These are phyloP conservation scores for Heterocephalus glaber DNA, from an alignment of 2,113 vertebrate species.

Conservation along the genomic window DNA sequence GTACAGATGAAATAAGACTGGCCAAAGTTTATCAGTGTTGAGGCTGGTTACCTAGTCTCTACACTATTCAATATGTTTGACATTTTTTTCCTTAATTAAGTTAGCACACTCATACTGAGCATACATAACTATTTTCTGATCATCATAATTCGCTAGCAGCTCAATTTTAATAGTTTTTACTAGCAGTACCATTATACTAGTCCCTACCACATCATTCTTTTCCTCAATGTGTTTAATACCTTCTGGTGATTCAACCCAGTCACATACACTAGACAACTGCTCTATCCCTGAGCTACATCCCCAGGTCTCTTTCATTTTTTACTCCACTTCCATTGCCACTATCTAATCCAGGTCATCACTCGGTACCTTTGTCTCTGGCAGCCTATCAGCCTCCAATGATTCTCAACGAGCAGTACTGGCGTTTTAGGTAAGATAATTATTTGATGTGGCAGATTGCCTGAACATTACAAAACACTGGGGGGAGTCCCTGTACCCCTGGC, in stretches of 20 bases:
- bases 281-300: neutral
- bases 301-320: neutral
- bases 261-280: neutral
- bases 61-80: neutral
- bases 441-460: neutral
- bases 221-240: neutral
- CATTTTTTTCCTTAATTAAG: conserved; percentile 7
- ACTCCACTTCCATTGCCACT: neutral
- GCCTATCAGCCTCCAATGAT: neutral
- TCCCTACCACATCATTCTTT: neutral
- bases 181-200: too few species aligned
- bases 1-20: neutral
- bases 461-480: neutral
- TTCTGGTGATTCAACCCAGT: neutral
- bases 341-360: neutral
- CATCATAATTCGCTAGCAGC: neutral
- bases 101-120: neutral
- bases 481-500: neutral
- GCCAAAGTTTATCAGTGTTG: neutral
- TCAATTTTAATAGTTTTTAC: neutral
- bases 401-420: neutral
- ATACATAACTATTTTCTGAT: neutral
- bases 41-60: neutral
- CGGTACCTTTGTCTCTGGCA: neutral
- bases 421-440: neutral